These are phyloP conservation scores for Montipora capitata DNA, from an alignment of 92 coral and sea anemone genomes.

Conservation along the genomic window DNA sequence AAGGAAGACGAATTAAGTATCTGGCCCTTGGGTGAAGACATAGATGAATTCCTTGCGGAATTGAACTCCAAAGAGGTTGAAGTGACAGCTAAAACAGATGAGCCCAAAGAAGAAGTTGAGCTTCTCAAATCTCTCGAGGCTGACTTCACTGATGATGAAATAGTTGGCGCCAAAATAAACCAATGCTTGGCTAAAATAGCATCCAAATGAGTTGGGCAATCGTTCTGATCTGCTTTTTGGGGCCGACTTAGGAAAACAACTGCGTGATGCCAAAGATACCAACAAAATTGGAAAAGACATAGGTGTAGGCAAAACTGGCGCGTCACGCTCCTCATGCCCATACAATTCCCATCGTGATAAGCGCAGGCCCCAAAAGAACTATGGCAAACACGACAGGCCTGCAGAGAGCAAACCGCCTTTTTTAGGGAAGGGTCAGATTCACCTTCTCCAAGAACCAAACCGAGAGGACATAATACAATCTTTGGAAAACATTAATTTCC, in stretches of 20 bases:
- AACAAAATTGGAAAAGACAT: constrained; percentile 45
- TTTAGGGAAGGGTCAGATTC: constrained; percentile 48
- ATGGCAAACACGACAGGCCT: constrained; percentile 40
- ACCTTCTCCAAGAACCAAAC: constrained; percentile 15
- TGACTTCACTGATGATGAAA: constrained; percentile 31
- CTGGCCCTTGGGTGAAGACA: constrained; percentile 39
- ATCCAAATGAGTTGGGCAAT: not conserved
- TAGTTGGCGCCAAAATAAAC: constrained; percentile 44
- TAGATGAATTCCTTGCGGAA: constrained; percentile 13
- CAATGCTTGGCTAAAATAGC: constrained; percentile 47
- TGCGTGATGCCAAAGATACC: constrained; percentile 61
- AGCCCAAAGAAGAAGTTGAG: constrained; percentile 39
- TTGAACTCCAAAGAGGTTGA: constrained; percentile 32
- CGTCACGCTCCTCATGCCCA: constrained; percentile 7
- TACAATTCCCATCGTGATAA: constrained; percentile 19
- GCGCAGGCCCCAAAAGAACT: constrained; percentile 25
- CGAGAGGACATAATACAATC: constrained; percentile 43
- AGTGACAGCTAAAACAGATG: constrained; percentile 26
- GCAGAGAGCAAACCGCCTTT: constrained; percentile 25
- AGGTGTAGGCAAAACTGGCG: constrained; percentile 12
- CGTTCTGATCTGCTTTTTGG: constrained; percentile 34
- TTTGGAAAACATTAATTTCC: constrained; percentile 19
- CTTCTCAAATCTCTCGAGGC: constrained; percentile 49
- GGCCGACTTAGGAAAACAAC: constrained; percentile 56
- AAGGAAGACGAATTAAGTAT: constrained; percentile 41